Evolutionary conservation across 2,113 vertebrate species (phyloP).

Genomic region (Synchiropus splendidus): DNA sequence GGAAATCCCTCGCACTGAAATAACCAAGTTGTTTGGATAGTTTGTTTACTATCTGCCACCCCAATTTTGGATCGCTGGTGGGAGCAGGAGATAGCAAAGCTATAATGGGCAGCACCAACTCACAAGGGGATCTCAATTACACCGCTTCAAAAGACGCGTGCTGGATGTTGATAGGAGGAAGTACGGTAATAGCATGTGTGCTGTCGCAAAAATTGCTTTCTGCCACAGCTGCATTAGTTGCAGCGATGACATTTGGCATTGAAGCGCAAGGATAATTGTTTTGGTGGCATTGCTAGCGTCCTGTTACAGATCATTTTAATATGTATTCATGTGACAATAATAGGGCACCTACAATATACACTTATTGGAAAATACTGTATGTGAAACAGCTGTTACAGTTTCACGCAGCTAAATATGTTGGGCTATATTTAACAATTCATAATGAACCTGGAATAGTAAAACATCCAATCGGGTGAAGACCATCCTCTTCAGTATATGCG

Average conservation of each 20-base stretch:
- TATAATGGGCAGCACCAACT: constrained; percentile 41
- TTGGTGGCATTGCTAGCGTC: too few relatives aligned
- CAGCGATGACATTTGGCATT: neutral
- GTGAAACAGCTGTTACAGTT: too few relatives aligned
- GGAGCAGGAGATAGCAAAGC: constrained; percentile 42
- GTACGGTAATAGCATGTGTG: constrained; percentile 22
- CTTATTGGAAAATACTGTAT: too few relatives aligned
- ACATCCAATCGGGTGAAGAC: too few relatives aligned
- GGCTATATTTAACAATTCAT: too few relatives aligned
- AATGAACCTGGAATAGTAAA: too few relatives aligned
- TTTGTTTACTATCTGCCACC: constrained; percentile 47
- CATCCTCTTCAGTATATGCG: too few relatives aligned
- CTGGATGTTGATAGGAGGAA: constrained; percentile 29
- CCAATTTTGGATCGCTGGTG: constrained; percentile 31
- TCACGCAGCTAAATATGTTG: too few relatives aligned
- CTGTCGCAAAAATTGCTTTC: constrained; percentile 6
- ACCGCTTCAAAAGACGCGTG: constrained; percentile 20
- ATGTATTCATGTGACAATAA: too few relatives aligned
- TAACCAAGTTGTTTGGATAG: constrained; percentile 28
- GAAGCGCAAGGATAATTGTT: neutral
- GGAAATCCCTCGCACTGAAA: constrained; percentile 38
- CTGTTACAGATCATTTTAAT: too few relatives aligned
- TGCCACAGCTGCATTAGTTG: constrained; percentile 5
- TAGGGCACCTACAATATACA: too few relatives aligned
- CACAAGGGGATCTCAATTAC: constrained; percentile 30